A percentile compares a stretch with the other conserved stretches of the same genome.
phyloP scores from a whole-genome alignment of 2,888 invertebrate genomes.

The Hetaerina titia region DNA sequence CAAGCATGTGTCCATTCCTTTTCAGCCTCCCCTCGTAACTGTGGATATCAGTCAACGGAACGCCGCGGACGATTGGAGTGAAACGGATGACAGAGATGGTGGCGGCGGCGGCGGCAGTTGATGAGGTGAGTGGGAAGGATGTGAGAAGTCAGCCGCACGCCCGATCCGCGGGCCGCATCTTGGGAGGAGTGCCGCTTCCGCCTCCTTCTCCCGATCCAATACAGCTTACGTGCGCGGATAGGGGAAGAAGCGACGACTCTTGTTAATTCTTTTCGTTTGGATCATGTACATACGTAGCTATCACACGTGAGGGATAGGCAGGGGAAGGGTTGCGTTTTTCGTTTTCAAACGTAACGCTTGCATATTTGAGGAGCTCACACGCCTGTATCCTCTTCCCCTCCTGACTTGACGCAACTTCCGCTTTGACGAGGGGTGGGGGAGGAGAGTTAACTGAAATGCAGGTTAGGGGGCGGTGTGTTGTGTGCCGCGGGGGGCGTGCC shows the following conservation, averaged over 20 bases:
- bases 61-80: too few relatives aligned
- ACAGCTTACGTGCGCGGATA: neutral
- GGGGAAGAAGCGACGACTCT: neutral
- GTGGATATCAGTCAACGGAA: too few relatives aligned
- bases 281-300: neutral
- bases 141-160: too few relatives aligned
- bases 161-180: too few relatives aligned
- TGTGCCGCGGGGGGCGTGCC: neutral
- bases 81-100: too few relatives aligned
- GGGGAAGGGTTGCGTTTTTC: too few relatives aligned
- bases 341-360: neutral
- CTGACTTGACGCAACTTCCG: neutral
- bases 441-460: neutral
- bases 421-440: neutral
- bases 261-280: neutral
- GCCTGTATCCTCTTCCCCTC: neutral
- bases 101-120: too few relatives aligned
- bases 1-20: too few relatives aligned
- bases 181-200: neutral
- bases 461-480: conserved; percentile 20
- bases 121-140: too few relatives aligned
- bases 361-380: neutral
- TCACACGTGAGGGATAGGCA: neutral
- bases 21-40: too few relatives aligned
- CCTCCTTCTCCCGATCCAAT: neutral